A percentile compares a stretch with the other conserved stretches of the same genome.
Conservation (phyloP, 2,888 invertebrate genomes). For the Meliscaeva auricollis region DNA sequence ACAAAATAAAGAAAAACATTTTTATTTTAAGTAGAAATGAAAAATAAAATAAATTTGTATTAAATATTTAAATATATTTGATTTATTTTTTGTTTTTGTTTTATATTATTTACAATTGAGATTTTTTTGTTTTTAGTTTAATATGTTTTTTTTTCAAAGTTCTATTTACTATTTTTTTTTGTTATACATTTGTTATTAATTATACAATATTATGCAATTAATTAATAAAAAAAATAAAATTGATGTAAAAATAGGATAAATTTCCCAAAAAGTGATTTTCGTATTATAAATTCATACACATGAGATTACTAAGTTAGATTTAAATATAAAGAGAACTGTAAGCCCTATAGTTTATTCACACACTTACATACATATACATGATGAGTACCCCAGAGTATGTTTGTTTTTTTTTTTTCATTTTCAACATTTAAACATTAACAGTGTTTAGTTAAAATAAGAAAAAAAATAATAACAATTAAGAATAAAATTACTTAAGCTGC, state of each 20-base stretch:
- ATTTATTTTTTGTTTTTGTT: conserved; percentile 29
- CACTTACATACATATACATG: conserved; percentile 33
- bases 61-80: conserved; percentile 60
- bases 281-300: conserved; percentile 44
- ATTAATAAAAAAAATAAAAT: conserved; percentile 51
- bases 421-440: conserved; percentile 9
- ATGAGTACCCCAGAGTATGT: conserved; percentile 28
- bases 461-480: conserved; percentile 26
- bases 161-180: conserved; percentile 48
- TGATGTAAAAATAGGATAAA: conserved; percentile 50
- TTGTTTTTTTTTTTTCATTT: conserved; percentile 9
- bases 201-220: conserved; percentile 71
- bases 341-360: conserved; percentile 40
- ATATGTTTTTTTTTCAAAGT: conserved; percentile 30
- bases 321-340: conserved; percentile 34
- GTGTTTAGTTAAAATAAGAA: conserved; percentile 16
- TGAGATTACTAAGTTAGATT: conserved; percentile 35
- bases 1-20: conserved; percentile 35
- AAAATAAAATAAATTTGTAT: conserved; percentile 40
- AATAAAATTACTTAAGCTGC: conserved; percentile 47
- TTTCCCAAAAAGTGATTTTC: conserved; percentile 40
- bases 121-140: conserved; percentile 23
- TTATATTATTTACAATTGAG: conserved; percentile 63
- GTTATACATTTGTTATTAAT: conserved; percentile 42
- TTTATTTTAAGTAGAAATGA: conserved; percentile 13